A percentile compares a stretch with the other conserved stretches of the same genome.
phyloP scores from a whole-genome alignment of 2,113 vertebrate species.

The Arizona elegans region DNA sequence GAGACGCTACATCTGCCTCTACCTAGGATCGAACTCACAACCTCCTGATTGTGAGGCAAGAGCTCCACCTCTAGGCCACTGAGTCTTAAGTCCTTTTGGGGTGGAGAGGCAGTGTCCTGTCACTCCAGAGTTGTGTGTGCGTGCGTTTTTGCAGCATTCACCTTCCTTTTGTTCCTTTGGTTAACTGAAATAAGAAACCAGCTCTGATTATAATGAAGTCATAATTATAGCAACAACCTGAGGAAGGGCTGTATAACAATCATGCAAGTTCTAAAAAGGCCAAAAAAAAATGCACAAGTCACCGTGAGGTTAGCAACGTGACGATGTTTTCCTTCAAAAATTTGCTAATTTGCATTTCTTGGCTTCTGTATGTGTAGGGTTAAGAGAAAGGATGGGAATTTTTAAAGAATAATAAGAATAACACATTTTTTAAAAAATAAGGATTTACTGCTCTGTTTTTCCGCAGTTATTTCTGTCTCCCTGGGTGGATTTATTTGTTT shows the following conservation, averaged over 20 bases:
- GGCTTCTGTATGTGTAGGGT: not conserved
- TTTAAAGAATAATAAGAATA: too few relatives aligned
- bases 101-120: too few relatives aligned
- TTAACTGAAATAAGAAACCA: too few relatives aligned
- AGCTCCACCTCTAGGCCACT: too few relatives aligned
- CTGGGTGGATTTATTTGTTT: not conserved
- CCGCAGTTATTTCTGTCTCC: not conserved
- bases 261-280: too few relatives aligned
- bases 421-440: not conserved
- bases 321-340: not conserved
- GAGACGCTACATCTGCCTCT: too few relatives aligned
- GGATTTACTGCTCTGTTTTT: not conserved
- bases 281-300: not conserved
- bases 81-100: too few relatives aligned
- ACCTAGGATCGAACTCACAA: too few relatives aligned
- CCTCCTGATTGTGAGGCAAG: too few relatives aligned
- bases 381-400: not conserved
- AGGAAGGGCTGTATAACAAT: not conserved
- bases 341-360: not conserved
- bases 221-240: not conserved
- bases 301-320: not conserved
- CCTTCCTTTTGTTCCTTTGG: too few relatives aligned
- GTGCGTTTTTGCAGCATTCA: too few relatives aligned
- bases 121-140: too few relatives aligned
- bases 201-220: not conserved